Evolutionary conservation across 35 echinoderm and acorn worm species (phyloP).

Genomic region (Apostichopus parvimensis): DNA sequence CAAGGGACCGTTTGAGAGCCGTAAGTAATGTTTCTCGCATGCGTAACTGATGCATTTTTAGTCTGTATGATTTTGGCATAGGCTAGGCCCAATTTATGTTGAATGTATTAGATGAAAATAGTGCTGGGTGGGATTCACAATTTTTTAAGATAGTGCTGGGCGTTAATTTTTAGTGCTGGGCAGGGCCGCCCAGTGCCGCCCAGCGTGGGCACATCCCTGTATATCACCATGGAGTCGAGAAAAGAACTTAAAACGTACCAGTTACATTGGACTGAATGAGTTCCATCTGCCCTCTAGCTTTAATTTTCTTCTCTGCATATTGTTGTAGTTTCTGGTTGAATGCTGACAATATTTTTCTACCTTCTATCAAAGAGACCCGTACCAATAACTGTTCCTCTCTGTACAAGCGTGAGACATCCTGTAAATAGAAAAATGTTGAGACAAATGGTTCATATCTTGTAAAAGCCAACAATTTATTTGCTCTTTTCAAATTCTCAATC

Average conservation of each 20-base stretch:
- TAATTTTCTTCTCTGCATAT: constrained; percentile 92
- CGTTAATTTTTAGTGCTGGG: too few relatives aligned
- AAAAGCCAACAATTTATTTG: neutral
- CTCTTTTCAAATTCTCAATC: neutral
- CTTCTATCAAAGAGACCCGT: constrained; percentile 88
- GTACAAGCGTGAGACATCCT: constrained; percentile 94
- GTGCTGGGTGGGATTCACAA: too few relatives aligned
- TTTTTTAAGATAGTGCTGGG: too few relatives aligned
- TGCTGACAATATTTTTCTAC: constrained; percentile 74
- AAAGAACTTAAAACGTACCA: constrained; percentile 21
- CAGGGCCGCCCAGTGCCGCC: too few relatives aligned
- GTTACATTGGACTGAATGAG: constrained; percentile 87
- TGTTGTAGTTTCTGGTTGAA: constrained; percentile 86
- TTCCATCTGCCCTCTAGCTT: constrained; percentile 80
- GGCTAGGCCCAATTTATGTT: too few relatives aligned
- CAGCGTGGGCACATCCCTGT: too few relatives aligned
- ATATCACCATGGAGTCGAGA: too few relatives aligned
- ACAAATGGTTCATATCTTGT: neutral
- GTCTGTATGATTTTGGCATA: too few relatives aligned
- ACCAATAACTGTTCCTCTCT: constrained; percentile 75
- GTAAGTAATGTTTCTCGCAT: too few relatives aligned
- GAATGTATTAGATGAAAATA: too few relatives aligned
- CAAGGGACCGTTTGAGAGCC: too few relatives aligned
- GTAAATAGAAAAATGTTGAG: neutral
- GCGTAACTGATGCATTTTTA: too few relatives aligned